Conservation (phyloP, 2,797 vertebrate genomes). For the Sarcophilus harrisii region DNA sequence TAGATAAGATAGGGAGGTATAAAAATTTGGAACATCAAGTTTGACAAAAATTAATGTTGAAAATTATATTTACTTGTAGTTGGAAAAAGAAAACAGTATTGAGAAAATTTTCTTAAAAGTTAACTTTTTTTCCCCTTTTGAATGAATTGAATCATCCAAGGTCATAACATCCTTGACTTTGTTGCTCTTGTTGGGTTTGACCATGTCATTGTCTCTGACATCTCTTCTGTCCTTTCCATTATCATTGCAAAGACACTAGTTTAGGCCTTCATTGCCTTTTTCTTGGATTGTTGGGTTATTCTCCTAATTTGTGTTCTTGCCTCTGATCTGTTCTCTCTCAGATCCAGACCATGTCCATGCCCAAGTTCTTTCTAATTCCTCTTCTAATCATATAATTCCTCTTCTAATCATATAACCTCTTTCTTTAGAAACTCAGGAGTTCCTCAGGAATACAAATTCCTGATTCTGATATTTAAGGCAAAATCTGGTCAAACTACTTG, state of each 20-base stretch:
- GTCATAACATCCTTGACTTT: not conserved
- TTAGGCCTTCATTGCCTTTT: not conserved
- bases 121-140: too few species aligned
- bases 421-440: not conserved
- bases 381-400: not conserved
- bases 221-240: not conserved
- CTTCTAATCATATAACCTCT: not conserved
- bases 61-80: too few species aligned
- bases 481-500: not conserved
- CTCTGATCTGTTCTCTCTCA: not conserved
- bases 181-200: not conserved
- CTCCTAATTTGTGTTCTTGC: not conserved
- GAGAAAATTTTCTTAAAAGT: too few species aligned
- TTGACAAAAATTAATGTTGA: too few species aligned
- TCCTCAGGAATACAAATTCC: not conserved
- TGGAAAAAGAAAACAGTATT: too few species aligned
- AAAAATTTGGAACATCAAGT: too few species aligned
- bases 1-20: too few species aligned
- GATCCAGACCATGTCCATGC: not conserved
- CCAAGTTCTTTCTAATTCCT: not conserved
- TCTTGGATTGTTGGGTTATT: not conserved
- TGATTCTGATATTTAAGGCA: not conserved
- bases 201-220: not conserved
- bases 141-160: not conserved
- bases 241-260: not conserved